Conservation (phyloP, 2,888 invertebrate genomes). For the Chrysolina haemoptera region DNA sequence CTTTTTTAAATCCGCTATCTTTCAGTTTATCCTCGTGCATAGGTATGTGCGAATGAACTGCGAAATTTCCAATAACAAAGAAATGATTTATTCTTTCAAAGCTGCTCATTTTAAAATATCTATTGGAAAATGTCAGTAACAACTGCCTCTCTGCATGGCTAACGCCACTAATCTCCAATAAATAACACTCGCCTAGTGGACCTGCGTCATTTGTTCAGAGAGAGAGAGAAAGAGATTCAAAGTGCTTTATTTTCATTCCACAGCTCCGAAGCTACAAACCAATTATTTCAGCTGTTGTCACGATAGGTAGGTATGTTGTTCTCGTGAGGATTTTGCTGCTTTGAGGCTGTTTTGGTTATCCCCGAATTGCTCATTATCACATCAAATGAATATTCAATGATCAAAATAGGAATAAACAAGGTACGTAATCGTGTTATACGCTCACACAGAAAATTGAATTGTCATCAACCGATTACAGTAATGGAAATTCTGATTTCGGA, state of each 20-base stretch:
- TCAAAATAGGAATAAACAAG: neutral
- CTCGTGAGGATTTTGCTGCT: neutral
- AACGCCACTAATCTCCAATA: neutral
- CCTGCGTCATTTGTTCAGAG: neutral
- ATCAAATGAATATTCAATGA: conserved; percentile 12
- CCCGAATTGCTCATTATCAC: conserved; percentile 4
- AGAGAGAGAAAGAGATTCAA: neutral
- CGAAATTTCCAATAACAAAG: too few relatives aligned
- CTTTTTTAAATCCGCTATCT: too few relatives aligned
- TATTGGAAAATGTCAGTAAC: conserved; percentile 1
- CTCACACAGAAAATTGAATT: neutral
- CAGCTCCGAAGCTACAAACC: neutral
- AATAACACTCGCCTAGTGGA: conserved; percentile 2
- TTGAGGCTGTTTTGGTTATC: neutral
- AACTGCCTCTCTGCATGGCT: conserved; percentile 8
- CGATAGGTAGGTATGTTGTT: neutral
- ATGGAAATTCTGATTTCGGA: neutral
- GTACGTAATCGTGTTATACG: neutral
- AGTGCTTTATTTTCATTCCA: neutral
- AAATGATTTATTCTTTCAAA: neutral
- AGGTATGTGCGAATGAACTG: too few relatives aligned
- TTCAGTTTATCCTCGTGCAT: too few relatives aligned
- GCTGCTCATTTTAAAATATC: neutral
- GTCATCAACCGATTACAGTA: too few relatives aligned
- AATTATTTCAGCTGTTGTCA: neutral